These are phyloP conservation scores for Pseudorhiza aurosa DNA, from an alignment of 30 jellyfish, hydroid and myxozoan genomes.

Conservation along the genomic window DNA sequence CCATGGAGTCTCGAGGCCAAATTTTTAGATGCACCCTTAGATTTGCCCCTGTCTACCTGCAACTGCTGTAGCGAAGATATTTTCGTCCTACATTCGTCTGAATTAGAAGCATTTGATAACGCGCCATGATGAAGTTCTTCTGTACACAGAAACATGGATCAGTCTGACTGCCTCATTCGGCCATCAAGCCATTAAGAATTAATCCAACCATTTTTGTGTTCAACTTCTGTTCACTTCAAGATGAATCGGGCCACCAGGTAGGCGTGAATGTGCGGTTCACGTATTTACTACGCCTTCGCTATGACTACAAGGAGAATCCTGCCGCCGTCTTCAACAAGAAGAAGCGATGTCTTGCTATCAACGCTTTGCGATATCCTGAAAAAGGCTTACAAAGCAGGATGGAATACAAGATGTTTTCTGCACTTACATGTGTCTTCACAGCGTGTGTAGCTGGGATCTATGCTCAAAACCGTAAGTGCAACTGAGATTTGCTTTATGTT, in stretches of 20 bases:
- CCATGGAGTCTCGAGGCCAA: too few relatives aligned
- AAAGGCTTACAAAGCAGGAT: background rate
- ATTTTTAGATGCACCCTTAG: too few relatives aligned
- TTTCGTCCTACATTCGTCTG: too few relatives aligned
- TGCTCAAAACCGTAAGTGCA: slow-evolving; percentile 6
- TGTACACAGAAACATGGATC: too few relatives aligned
- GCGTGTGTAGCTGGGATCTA: background rate
- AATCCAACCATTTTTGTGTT: background rate
- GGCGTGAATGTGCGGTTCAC: background rate
- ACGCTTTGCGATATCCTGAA: background rate
- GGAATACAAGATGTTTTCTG: background rate
- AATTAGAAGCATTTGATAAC: too few relatives aligned
- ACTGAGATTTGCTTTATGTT: too few relatives aligned
- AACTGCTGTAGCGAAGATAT: too few relatives aligned
- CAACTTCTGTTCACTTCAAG: background rate
- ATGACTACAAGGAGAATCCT: background rate
- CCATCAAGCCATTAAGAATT: background rate
- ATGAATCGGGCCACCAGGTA: slow-evolving; percentile 55
- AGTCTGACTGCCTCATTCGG: too few relatives aligned
- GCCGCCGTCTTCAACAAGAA: background rate
- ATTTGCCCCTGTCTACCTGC: too few relatives aligned
- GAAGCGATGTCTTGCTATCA: background rate
- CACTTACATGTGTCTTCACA: background rate
- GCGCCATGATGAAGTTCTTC: too few relatives aligned
- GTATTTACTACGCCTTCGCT: too few relatives aligned